These are phyloP conservation scores for Delphinapterus leucas DNA, from an alignment of 2,113 vertebrate genomes.

Conservation along the genomic window DNA sequence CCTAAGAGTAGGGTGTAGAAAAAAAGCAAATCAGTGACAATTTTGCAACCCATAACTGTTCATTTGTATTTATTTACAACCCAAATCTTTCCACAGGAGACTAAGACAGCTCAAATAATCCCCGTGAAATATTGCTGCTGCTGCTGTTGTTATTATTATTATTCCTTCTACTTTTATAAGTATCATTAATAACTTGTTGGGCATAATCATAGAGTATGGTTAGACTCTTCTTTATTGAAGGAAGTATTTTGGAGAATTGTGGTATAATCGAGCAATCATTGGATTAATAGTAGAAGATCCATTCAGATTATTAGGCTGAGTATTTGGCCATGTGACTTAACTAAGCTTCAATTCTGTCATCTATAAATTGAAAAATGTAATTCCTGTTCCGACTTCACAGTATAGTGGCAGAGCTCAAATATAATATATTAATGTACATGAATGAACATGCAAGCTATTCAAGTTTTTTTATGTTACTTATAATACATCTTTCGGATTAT, in stretches of 20 bases:
- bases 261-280: background rate
- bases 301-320: background rate
- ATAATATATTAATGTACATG: background rate
- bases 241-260: background rate
- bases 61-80: background rate
- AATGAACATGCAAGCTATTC: background rate
- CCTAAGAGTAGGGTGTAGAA: background rate
- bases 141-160: background rate
- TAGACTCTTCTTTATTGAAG: background rate
- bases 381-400: background rate
- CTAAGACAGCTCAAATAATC: background rate
- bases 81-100: background rate
- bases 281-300: background rate
- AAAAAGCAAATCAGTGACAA: background rate
- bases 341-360: background rate
- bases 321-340: background rate
- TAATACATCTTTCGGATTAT: background rate
- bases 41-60: background rate
- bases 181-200: background rate
- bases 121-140: background rate
- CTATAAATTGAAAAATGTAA: background rate
- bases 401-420: background rate
- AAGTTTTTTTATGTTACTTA: background rate
- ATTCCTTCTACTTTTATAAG: background rate
- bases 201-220: background rate